Evolutionary conservation across 2,888 invertebrate species (phyloP).

Genomic region (Xanthia icteritia): DNA sequence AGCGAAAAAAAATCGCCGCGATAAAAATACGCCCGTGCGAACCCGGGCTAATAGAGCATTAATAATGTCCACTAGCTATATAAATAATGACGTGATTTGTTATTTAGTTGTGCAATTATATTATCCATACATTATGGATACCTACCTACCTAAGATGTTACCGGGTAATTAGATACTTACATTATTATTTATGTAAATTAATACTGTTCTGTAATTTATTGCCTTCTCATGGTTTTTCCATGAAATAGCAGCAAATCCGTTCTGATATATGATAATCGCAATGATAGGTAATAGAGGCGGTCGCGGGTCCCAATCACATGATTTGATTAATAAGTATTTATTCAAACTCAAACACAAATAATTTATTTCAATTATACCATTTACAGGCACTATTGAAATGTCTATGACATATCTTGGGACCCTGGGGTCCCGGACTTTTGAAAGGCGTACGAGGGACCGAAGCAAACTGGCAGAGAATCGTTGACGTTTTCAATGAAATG

Average conservation of each 20-base stretch:
- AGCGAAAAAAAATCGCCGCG: not conserved
- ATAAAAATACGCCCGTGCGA: not conserved
- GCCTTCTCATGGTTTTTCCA: not conserved
- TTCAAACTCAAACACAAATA: too few species aligned
- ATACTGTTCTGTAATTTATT: not conserved
- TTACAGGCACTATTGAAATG: too few species aligned
- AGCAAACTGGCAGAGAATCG: too few species aligned
- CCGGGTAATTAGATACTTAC: not conserved
- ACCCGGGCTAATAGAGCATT: not conserved
- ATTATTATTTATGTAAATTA: not conserved
- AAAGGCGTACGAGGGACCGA: too few species aligned
- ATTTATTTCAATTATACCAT: too few species aligned
- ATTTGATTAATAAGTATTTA: too few species aligned
- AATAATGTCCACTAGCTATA: not conserved
- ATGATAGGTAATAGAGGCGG: too few species aligned
- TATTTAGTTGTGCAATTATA: not conserved
- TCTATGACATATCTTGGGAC: too few species aligned
- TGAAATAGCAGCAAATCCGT: not conserved
- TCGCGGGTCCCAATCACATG: too few species aligned
- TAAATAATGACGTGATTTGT: not conserved
- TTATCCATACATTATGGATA: not conserved
- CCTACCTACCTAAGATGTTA: not conserved
- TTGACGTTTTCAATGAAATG: too few species aligned
- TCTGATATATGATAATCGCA: not conserved
- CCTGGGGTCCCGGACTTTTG: too few species aligned